Conservation (phyloP, 1,140 invertebrate species). For the Scylla paramamosain region DNA sequence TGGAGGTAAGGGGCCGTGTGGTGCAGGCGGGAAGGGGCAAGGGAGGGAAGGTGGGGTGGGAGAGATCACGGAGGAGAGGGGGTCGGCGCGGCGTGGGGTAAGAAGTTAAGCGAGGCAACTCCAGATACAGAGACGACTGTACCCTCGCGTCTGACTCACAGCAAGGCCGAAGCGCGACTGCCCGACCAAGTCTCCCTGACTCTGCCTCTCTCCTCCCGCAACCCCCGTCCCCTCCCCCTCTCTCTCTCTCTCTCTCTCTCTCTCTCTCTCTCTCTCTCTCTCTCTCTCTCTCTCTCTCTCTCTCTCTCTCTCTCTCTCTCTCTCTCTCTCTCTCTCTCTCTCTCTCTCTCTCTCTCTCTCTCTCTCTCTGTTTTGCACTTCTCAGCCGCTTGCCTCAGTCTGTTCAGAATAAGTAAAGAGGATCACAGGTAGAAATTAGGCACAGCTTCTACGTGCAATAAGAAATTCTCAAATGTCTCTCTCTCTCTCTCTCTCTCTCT, state of each 20-base stretch:
- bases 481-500: too few relatives aligned
- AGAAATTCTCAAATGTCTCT: neutral
- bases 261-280: slow-evolving; percentile 16
- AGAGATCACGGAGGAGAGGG: neutral
- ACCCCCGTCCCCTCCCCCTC: too few relatives aligned
- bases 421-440: too few relatives aligned
- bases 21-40: neutral
- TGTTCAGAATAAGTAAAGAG: too few relatives aligned
- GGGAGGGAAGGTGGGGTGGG: neutral
- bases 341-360: too few relatives aligned
- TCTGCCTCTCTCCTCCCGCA: neutral
- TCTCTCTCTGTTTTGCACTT: too few relatives aligned
- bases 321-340: too few relatives aligned
- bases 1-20: neutral
- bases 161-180: slow-evolving; percentile 8
- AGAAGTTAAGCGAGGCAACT: neutral
- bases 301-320: too few relatives aligned
- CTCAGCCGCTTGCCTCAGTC: too few relatives aligned
- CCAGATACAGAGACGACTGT: neutral
- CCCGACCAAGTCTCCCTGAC: neutral
- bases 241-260: slow-evolving; percentile 20
- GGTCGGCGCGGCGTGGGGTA: neutral
- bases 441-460: too few relatives aligned
- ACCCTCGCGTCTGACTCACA: neutral
- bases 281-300: too few relatives aligned